Percentiles rank a stretch among this genome's conserved stretches.
Evolutionary conservation across 2,113 vertebrate species (phyloP).

Genomic region (Xiphorhynchus elegans): DNA sequence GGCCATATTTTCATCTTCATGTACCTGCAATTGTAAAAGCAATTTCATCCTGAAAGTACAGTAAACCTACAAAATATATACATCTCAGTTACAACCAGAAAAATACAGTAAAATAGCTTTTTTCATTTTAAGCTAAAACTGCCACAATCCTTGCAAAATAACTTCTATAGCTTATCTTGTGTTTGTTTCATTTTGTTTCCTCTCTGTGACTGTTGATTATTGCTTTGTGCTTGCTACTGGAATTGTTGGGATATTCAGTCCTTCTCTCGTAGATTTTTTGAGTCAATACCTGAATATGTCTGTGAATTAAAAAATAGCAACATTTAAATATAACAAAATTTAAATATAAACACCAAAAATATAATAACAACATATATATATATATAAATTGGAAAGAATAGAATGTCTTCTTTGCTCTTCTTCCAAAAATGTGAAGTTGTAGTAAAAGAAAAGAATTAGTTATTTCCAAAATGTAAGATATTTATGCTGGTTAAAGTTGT

Average conservation of each 20-base stretch:
- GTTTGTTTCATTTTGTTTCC: background rate
- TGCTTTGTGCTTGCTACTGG: background rate
- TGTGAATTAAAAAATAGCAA: background rate
- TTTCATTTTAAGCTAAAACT: background rate
- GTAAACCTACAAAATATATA: conserved; percentile 30
- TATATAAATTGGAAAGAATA: background rate
- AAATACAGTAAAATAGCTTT: background rate
- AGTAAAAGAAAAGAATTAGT: background rate
- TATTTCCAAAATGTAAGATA: background rate
- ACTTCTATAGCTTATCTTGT: background rate
- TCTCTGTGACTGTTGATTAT: background rate
- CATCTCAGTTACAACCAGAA: background rate
- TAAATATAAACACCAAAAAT: background rate
- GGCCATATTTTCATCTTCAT: conserved; percentile 63
- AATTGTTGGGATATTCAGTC: background rate
- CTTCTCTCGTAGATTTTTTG: background rate
- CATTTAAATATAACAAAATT: background rate
- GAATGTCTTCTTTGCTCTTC: background rate
- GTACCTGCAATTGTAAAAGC: conserved; percentile 65
- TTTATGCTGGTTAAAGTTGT: background rate
- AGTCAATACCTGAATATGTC: background rate
- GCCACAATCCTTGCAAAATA: background rate
- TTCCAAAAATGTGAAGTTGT: background rate
- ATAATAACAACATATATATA: background rate
- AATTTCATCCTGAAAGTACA: conserved; percentile 68